Conservation (phyloP, 2,888 invertebrate species). For the Dexiosoma caninum region DNA sequence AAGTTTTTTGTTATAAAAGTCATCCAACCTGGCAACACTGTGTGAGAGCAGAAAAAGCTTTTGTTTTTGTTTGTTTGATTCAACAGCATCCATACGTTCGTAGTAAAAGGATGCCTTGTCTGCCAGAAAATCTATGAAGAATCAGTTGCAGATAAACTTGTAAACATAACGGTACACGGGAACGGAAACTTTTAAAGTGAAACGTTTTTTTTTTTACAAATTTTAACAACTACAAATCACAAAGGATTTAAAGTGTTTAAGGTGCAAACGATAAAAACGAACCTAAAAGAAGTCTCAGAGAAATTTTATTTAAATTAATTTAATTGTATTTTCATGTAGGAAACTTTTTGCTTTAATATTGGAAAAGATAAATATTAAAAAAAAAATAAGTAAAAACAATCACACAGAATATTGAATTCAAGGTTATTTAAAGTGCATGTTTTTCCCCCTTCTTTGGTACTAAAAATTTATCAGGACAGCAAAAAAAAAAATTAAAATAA, state of each 20-base stretch:
- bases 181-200: neutral
- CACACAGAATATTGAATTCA: conserved; percentile 44
- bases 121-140: conserved; percentile 10
- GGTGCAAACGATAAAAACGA: conserved; percentile 3
- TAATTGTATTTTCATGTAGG: neutral
- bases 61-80: no score
- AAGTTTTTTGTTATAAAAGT: no score
- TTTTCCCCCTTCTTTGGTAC: neutral
- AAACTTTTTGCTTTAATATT: neutral
- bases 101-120: conserved; percentile 32
- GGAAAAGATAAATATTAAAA: neutral
- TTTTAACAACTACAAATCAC: conserved; percentile 15
- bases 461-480: neutral
- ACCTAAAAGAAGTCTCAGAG: neutral
- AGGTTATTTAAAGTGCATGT: conserved; percentile 27
- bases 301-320: neutral
- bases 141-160: conserved; percentile 63
- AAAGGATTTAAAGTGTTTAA: conserved; percentile 42
- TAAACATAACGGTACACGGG: conserved; percentile 53
- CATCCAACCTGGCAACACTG: neutral
- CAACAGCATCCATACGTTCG: conserved; percentile 41
- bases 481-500: conserved; percentile 7
- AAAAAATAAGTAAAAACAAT: neutral
- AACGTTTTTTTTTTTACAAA: conserved; percentile 4
- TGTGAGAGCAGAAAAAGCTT: conserved; percentile 34